A percentile compares a stretch with the other conserved stretches of the same genome.
Evolutionary conservation across 2,797 vertebrate species (phyloP).

Genomic region (Neosilurus mollespiculum): DNA sequence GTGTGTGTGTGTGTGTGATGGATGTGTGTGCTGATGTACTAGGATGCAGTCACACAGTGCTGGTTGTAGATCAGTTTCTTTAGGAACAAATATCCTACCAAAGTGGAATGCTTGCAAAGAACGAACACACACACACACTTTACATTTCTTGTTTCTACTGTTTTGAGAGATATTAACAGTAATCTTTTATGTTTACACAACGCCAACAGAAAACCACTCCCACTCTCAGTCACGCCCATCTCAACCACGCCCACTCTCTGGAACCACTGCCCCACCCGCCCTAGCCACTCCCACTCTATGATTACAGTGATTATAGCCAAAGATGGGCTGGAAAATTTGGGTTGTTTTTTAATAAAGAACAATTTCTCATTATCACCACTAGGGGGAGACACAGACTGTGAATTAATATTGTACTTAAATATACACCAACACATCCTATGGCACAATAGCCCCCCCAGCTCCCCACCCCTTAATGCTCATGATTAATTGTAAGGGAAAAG

Average conservation of each 20-base stretch:
- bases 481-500: no score
- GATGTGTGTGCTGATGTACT: not conserved
- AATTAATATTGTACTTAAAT: not conserved
- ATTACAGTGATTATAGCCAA: no score
- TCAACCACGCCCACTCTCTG: no score
- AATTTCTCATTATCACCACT: not conserved
- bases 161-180: not conserved
- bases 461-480: no score
- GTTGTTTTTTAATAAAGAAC: no score
- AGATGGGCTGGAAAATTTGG: no score
- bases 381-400: constrained; percentile 10
- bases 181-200: not conserved
- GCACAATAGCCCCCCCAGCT: no score
- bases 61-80: constrained; percentile 11
- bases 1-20: constrained; percentile 25
- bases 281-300: no score
- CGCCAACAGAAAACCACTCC: not conserved
- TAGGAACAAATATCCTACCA: constrained; percentile 21
- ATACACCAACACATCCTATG: no score
- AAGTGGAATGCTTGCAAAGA: constrained; percentile 20
- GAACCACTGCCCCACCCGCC: no score
- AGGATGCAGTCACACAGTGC: constrained; percentile 4
- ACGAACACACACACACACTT: not conserved
- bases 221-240: not conserved
- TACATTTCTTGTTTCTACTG: not conserved